Evolutionary conservation across 2,888 invertebrate species (phyloP).

Genomic region (Caradrina kadenii): DNA sequence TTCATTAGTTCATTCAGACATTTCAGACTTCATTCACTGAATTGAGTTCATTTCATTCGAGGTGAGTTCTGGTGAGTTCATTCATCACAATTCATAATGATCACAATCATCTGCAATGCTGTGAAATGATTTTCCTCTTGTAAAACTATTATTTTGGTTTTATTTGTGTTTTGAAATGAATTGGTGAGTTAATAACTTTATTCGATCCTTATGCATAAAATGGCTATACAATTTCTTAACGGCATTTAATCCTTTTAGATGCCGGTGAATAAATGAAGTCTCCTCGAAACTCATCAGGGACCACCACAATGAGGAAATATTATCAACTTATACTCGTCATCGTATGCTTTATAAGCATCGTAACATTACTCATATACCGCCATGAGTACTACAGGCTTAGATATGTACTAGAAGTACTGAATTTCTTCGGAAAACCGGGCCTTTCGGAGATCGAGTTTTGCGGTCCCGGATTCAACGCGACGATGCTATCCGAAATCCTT

Average conservation of each 20-base stretch:
- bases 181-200: slow-evolving; percentile 28
- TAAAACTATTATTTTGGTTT: slow-evolving; percentile 36
- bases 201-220: neutral
- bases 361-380: slow-evolving; percentile 94
- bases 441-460: slow-evolving; percentile 88
- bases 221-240: neutral
- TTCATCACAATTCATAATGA: slow-evolving; percentile 57
- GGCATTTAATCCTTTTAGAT: slow-evolving; percentile 63
- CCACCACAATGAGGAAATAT: slow-evolving; percentile 94
- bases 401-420: slow-evolving; percentile 95
- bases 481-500: slow-evolving; percentile 87
- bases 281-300: slow-evolving; percentile 78
- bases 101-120: slow-evolving; percentile 66
- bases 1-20: neutral
- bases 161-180: slow-evolving; percentile 48
- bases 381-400: slow-evolving; percentile 96
- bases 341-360: slow-evolving; percentile 93
- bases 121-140: slow-evolving; percentile 50
- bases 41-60: no score
- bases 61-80: slow-evolving; percentile 7
- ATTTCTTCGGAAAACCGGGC: slow-evolving; percentile 95
- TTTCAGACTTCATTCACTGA: no score
- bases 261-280: slow-evolving; percentile 83
- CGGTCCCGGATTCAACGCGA: slow-evolving; percentile 89
- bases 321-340: slow-evolving; percentile 94